Base-by-base conservation (phyloP, 2,888 invertebrate species). In the Amphimallon solstitiale region DNA sequence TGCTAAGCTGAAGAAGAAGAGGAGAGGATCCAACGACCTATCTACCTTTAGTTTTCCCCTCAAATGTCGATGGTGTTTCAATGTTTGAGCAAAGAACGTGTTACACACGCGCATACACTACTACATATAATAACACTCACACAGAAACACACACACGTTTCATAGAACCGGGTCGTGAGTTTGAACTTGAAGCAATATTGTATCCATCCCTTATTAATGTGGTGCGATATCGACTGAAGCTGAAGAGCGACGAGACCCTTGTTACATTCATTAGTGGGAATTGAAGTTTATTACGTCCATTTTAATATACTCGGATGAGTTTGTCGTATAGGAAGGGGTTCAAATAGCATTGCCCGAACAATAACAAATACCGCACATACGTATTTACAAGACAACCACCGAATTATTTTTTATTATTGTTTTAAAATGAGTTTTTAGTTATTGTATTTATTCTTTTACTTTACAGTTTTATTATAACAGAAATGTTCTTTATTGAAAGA, bases 161-260 rank as follows among this genome's bases (percentile, higher is more conserved):
- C 40, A 43, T 29, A 34, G 29, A 29, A 29, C 9, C 38, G 34
- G 56, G 38, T 54, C 21, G 54, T 54, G 54, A 21, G 56, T 43
- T 59, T 59, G 43, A 59, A 59, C 56, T 59, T 59, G 56, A 29
- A 43, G 66, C 66, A 61, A 66, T 66, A 66, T 66, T 66, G 66
- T 66, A 62, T 56, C 66, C 49, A 62, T 66, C 66, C 66, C 49
- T 66, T 66, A 66, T 62, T 66, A 66, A 66, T 66, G 62, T 54
- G 46, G 61, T 66, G 66, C 60, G 62, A 66, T 62, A 66, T 61
- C 43, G 66, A 62, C 66, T 66, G 40, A 66, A n/a, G 43, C 34
- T 43, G 56, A 29, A 59, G 45, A 59, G 29, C 56, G 43, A 14
- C 29, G 56, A 23, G 45, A 59, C 56, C 56, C 56, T 59, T 59